Conservation (phyloP, 2,888 invertebrate species). For the Drosophila peninsularis region DNA sequence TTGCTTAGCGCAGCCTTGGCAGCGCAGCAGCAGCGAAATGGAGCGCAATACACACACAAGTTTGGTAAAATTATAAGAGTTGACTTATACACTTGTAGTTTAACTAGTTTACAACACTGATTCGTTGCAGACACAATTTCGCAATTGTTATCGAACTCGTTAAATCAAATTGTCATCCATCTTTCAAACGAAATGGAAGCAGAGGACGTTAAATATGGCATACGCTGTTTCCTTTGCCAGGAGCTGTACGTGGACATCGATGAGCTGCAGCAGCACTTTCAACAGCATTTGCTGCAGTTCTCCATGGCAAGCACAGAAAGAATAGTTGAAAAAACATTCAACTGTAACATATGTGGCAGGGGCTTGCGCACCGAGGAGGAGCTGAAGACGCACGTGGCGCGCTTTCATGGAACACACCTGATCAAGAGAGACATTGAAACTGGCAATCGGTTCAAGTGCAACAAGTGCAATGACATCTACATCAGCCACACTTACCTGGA, state of each 20-base stretch:
- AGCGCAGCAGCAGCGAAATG: background rate
- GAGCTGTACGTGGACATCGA: constrained; percentile 32
- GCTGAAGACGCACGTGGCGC: constrained; percentile 8
- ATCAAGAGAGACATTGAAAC: constrained; percentile 2
- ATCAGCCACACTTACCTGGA: background rate
- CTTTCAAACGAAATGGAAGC: background rate
- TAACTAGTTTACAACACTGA: background rate
- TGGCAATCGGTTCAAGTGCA: constrained; percentile 4
- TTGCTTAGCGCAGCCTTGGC: too few species aligned
- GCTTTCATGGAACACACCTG: constrained; percentile 17
- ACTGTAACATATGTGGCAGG: constrained; percentile 33
- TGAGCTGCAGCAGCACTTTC: constrained; percentile 30
- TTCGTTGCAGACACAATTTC: constrained; percentile 9
- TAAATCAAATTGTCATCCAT: background rate
- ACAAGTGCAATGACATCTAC: constrained; percentile 17
- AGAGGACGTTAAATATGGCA: background rate
- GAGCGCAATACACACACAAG: background rate
- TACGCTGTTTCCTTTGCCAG: constrained; percentile 35
- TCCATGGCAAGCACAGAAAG: background rate
- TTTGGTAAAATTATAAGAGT: constrained; percentile 1
- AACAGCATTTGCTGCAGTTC: constrained; percentile 21
- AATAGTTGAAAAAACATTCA: background rate
- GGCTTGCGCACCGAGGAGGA: constrained; percentile 22
- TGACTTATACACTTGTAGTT: too few species aligned
- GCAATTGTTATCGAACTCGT: background rate